Evolutionary conservation across 2,888 invertebrate genomes (phyloP), one percentile per base, ranked within the genome.

Genomic region (Syrista parreyssii): DNA sequence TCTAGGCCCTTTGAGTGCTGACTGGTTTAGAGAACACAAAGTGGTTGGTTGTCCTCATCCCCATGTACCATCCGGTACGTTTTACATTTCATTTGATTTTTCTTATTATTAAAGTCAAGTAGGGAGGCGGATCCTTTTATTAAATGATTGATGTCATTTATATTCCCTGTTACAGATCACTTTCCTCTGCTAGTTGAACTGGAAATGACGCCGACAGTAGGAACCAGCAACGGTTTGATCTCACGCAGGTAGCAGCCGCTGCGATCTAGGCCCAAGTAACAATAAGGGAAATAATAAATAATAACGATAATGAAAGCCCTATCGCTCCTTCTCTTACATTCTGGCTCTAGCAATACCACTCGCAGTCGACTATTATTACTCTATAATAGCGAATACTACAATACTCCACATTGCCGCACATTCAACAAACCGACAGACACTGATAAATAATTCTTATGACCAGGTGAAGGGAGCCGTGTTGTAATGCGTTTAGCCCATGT

Each of bases 21-120:
- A 97, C 82, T 98, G 98, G 98, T 94, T 97, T 92, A 94, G 96
- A 86, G 97, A 98, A 88, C 98, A 99, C 93, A 99, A 99, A 93
- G 97, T 99, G 81, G 96, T 98, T 81, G 99, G 99, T 83, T 99
- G 98, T 92, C 99, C 99, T 23, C 98, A 99, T 93, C 98, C 98
- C 78, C 98, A 98, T 92, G 95, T 99, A 93, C 98, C 98, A 88
- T 98, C 98, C 90, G 95, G 95, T 95, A 88, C 90, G 86, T 80
- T 31, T n/a, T 68, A 55, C 35, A 23, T 55, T 55, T 1, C 6
- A 55, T 55, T 55, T 23, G 2, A 55, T 32, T 15, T 15, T 23
- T 68, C 34, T 31, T 71, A 31, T 1, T 36, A 30, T 75, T 6
- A 31, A 12, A 23, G 12, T 23, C 3, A 31, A 31, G 15, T 11